Percentiles rank a stretch among this genome's conserved stretches.
Evolutionary conservation across 2,797 vertebrate species (phyloP).

Genomic region (Buceros bicornis): DNA sequence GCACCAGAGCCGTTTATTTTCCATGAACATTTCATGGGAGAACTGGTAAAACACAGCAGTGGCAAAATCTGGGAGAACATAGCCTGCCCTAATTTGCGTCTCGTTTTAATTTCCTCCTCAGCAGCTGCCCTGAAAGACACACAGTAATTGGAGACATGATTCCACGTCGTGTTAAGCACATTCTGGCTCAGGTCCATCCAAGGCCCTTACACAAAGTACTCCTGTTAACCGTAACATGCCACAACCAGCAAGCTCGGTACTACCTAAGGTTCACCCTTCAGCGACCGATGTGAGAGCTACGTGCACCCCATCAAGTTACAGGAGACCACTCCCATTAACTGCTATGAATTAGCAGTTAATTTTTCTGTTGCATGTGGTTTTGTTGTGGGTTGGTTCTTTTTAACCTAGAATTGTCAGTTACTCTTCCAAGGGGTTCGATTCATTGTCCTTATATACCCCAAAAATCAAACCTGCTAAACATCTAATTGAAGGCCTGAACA

Average conservation of each 20-base stretch:
- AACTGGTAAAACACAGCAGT: not conserved
- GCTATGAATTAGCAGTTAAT: not conserved
- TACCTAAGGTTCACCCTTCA: not conserved
- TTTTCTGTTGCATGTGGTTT: not conserved
- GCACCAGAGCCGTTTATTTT: not conserved
- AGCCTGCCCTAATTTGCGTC: not conserved
- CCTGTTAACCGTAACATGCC: not conserved
- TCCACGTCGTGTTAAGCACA: not conserved
- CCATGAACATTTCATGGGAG: not conserved
- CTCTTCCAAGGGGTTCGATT: not conserved
- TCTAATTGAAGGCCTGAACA: not conserved
- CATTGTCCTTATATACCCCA: not conserved
- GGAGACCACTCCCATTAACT: not conserved
- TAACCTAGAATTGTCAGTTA: not conserved
- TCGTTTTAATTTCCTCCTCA: not conserved
- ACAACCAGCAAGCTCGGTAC: not conserved
- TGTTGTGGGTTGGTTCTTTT: not conserved
- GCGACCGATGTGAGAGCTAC: not conserved
- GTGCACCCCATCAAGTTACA: not conserved
- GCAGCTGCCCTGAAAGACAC: not conserved
- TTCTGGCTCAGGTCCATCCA: not conserved
- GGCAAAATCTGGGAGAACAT: not conserved
- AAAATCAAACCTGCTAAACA: not conserved
- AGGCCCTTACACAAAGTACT: not conserved
- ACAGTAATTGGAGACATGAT: not conserved